A percentile compares a stretch with the other conserved stretches of the same genome.
Evolutionary conservation across 1,140 invertebrate species (phyloP).

Genomic region (Hypothenemus hampei): DNA sequence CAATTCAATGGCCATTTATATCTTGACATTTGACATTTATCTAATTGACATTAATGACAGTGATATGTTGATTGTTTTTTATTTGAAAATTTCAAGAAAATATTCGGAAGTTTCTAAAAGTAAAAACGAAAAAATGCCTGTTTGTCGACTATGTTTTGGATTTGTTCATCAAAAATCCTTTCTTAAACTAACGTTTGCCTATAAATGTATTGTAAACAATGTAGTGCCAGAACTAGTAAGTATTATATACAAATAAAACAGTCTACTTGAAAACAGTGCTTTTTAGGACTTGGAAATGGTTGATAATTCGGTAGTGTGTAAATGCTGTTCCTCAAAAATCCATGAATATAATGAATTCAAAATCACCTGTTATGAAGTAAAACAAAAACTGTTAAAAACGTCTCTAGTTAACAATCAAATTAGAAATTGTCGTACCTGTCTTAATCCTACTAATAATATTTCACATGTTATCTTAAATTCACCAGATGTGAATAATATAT

Average conservation of each 20-base stretch:
- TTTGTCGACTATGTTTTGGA: constrained; percentile 13
- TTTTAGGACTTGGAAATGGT: constrained; percentile 9
- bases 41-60: no score
- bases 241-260: background rate
- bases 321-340: background rate
- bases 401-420: background rate
- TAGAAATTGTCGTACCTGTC: background rate
- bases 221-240: constrained; percentile 13
- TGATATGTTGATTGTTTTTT: no score
- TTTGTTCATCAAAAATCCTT: constrained; percentile 1
- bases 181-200: background rate
- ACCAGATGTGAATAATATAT: no score
- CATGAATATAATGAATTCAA: constrained; percentile 8
- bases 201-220: constrained; percentile 2
- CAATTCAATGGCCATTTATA: no score
- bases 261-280: background rate
- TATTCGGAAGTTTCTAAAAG: no score
- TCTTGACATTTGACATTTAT: no score
- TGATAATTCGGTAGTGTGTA: constrained; percentile 5
- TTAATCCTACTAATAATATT: background rate
- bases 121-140: constrained; percentile 2
- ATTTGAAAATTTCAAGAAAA: no score
- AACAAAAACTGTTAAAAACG: constrained; percentile 6
- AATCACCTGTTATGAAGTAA: constrained; percentile 1
- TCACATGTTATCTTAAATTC: background rate